A percentile compares a stretch with the other conserved stretches of the same genome.
Evolutionary conservation across 2,888 invertebrate genomes (phyloP).

Genomic region (Hanleya hanleyi): DNA sequence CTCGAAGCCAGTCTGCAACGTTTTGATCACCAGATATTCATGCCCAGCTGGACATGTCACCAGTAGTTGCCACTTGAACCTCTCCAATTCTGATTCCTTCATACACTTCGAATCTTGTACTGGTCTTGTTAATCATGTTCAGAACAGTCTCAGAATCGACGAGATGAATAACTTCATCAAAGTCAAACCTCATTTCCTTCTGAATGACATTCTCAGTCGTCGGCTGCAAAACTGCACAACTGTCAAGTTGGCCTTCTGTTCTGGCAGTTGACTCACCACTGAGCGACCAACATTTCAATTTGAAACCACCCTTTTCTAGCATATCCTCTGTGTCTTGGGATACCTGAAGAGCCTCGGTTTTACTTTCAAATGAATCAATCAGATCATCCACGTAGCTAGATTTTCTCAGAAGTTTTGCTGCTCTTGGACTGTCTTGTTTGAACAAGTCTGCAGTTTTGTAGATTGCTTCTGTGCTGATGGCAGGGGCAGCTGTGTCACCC

Average conservation of each 20-base stretch:
- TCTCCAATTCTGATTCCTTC: conserved; percentile 13
- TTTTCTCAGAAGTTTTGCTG: conserved; percentile 5
- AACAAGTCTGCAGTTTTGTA: conserved; percentile 13
- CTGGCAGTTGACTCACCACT: no score
- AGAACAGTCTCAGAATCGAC: conserved; percentile 18
- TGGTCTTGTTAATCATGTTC: conserved; percentile 10
- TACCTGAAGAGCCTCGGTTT: not conserved
- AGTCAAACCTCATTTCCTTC: conserved; percentile 12
- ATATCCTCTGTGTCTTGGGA: conserved; percentile 7
- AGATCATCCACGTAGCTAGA: conserved; percentile 15
- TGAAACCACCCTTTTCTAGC: conserved; percentile 11
- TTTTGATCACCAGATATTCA: conserved; percentile 11
- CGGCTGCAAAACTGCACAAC: conserved; percentile 3
- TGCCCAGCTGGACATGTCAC: conserved; percentile 8
- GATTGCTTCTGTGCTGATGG: conserved; percentile 8
- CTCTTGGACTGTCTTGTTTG: not conserved
- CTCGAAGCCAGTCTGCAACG: conserved; percentile 14
- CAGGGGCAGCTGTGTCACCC: conserved; percentile 11
- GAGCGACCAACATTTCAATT: not conserved
- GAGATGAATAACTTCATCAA: not conserved
- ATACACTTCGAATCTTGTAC: conserved; percentile 13
- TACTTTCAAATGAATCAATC: not conserved
- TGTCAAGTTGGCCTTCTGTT: no score
- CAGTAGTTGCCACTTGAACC: conserved; percentile 10
- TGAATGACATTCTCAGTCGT: not conserved